Conservation (phyloP, 1,140 invertebrate genomes). For the Andrena cerasifolii region DNA sequence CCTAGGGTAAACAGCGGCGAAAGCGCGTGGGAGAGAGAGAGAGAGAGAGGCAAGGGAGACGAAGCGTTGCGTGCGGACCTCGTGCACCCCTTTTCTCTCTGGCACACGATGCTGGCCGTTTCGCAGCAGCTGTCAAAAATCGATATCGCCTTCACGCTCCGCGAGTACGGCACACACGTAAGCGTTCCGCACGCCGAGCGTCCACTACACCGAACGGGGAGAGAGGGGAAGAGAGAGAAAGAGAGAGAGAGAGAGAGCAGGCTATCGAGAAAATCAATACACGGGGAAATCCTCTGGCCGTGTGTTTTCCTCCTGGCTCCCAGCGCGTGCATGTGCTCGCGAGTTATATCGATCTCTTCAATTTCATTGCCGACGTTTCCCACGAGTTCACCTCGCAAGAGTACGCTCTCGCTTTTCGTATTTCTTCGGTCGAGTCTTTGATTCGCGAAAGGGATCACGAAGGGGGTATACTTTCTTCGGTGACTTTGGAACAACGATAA, state of each 20-base stretch:
- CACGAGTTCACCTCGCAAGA: too few relatives aligned
- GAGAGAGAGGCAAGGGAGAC: neutral
- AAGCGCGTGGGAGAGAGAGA: neutral
- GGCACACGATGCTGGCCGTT: slow-evolving; percentile 40
- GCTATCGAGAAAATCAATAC: slow-evolving; percentile 70
- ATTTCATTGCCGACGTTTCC: slow-evolving; percentile 23
- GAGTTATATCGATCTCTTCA: slow-evolving; percentile 56
- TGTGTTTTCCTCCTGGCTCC: slow-evolving; percentile 54
- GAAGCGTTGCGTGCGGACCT: slow-evolving; percentile 34
- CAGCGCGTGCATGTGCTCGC: slow-evolving; percentile 46
- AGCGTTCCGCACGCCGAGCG: neutral
- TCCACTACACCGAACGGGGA: slow-evolving; percentile 47
- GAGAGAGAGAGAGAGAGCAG: slow-evolving; percentile 10
- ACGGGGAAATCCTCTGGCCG: slow-evolving; percentile 61
- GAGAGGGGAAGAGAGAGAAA: neutral
- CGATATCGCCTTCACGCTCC: slow-evolving; percentile 74
- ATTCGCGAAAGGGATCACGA: too few relatives aligned
- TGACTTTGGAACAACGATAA: too few relatives aligned
- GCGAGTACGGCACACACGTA: slow-evolving; percentile 22
- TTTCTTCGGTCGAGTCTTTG: too few relatives aligned
- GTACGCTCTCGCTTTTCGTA: neutral
- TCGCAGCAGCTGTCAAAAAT: slow-evolving; percentile 81
- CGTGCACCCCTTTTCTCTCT: slow-evolving; percentile 37
- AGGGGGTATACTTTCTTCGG: too few relatives aligned
- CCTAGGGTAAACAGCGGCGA: slow-evolving; percentile 39